Evolutionary conservation across 2,888 invertebrate species (phyloP), one percentile per base, ranked within the genome.

Genomic region (Drosophila ustulata): DNA sequence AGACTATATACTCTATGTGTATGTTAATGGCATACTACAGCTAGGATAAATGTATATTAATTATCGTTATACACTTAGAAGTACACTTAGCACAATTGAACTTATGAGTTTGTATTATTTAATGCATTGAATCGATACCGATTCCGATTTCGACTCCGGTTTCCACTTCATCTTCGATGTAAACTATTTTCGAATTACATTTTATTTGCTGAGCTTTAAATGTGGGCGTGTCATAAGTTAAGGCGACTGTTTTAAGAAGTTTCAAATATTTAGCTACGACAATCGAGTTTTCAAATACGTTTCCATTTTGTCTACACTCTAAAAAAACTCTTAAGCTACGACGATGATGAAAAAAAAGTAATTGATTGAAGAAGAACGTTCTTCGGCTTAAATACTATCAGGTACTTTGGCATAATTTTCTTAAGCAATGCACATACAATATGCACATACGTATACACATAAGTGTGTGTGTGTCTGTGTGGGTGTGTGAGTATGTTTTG

Each of bases 331-430:
- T 49, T 55, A 69, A 25, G 11, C 13, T 65, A 59, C 7, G 28
- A 32, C 18, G 51, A 55, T 51, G 52, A 51, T 34, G 34, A 51
- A 64, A 49, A 69, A 73, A 49, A 63, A 50, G 34, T 34, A 49
- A 26, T 8, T n/a, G 13, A 39, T 13, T 41, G 53, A 69, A 45
- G 66, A 63, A 75, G 52, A 41, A 32, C 25, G 4, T 64, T 49
- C 62, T 66, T 63, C 59, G 30, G 51, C 76, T 78, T 90, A 89
- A 89, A 90, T 82, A 77, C 89, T 90, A 91, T 90, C 90, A 90
- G 90, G 90, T 90, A 90, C 90, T 90, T 90, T 91, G 90, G 91
- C 90, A 87, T 91, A 79, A 71, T 82, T 87, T 71, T 82, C 81
- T 58, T 75, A 78, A 75, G 64, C 69, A 65, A 47, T 41, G 18